These are phyloP conservation scores for Hyles euphorbiae DNA, from an alignment of 1,140 invertebrate species.

Conservation along the genomic window DNA sequence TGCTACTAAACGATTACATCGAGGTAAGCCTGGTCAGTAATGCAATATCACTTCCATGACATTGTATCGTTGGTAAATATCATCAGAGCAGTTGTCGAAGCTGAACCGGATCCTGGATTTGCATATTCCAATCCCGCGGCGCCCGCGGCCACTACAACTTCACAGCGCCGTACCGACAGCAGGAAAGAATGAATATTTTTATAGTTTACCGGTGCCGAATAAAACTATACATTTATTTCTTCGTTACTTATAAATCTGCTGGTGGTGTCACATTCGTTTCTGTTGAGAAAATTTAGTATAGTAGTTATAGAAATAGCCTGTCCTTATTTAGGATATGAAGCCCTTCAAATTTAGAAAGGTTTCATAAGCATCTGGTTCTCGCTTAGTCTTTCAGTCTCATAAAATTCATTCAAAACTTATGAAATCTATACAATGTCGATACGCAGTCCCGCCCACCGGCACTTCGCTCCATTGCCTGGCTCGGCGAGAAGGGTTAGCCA, in stretches of 20 bases:
- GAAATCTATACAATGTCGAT: too few relatives aligned
- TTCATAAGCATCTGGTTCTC: too few relatives aligned
- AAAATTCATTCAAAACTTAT: too few relatives aligned
- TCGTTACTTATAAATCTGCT: too few relatives aligned
- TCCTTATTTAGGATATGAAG: too few relatives aligned
- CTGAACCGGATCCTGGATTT: slow-evolving; percentile 51
- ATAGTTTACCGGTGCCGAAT: too few relatives aligned
- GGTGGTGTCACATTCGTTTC: too few relatives aligned
- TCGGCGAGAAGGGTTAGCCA: slow-evolving; percentile 17
- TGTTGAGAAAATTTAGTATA: too few relatives aligned
- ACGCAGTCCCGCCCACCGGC: not conserved
- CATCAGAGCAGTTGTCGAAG: slow-evolving; percentile 53
- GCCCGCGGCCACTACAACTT: slow-evolving; percentile 31
- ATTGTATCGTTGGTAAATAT: slow-evolving; percentile 21
- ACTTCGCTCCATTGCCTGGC: slow-evolving; percentile 7
- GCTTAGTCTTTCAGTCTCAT: too few relatives aligned
- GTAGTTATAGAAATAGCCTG: too few relatives aligned
- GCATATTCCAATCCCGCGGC: slow-evolving; percentile 64
- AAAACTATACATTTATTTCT: not conserved
- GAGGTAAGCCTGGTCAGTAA: not conserved
- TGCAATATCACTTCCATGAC: slow-evolving; percentile 12
- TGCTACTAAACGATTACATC: too few relatives aligned
- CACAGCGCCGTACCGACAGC: not conserved
- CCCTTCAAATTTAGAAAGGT: too few relatives aligned
- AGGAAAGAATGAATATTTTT: not conserved